A percentile compares a stretch with the other conserved stretches of the same genome.
Evolutionary conservation across 2,113 vertebrate genomes (phyloP).

Genomic region (Ranitomeya imitator): DNA sequence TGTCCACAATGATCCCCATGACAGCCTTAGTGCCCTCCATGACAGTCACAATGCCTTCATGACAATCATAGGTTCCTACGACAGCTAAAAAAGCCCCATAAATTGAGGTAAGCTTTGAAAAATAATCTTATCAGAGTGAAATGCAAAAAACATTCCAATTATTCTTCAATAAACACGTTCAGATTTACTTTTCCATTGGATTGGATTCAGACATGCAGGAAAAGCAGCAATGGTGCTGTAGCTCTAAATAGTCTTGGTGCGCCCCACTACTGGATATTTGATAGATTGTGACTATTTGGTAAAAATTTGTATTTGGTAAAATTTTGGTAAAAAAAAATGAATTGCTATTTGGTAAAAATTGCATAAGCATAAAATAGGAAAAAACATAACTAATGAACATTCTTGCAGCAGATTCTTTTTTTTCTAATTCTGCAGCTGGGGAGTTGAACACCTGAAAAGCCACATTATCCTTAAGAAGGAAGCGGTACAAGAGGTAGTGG

Average conservation of each 20-base stretch:
- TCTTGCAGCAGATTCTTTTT: neutral
- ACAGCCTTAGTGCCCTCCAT: no score
- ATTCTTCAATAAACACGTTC: neutral
- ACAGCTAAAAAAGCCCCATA: neutral
- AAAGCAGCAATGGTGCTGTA: neutral
- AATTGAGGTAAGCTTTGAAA: neutral
- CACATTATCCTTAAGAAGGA: neutral
- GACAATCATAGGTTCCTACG: no score
- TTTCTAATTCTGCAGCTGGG: neutral
- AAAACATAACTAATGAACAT: neutral
- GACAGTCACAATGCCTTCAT: no score
- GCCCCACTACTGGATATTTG: neutral
- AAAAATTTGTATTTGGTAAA: no score
- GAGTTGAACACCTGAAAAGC: constrained; percentile 16
- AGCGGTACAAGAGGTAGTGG: constrained; percentile 25
- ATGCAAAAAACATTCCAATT: neutral
- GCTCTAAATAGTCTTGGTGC: neutral
- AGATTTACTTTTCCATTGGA: neutral
- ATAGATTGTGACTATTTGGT: neutral
- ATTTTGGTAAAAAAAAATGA: no score
- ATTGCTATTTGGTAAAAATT: no score
- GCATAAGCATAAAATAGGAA: no score
- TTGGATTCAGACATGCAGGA: neutral
- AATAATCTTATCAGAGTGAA: no score
- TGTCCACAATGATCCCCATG: no score